Conservation (phyloP, 2,888 invertebrate species). For the Eugnorisma glareosa region DNA sequence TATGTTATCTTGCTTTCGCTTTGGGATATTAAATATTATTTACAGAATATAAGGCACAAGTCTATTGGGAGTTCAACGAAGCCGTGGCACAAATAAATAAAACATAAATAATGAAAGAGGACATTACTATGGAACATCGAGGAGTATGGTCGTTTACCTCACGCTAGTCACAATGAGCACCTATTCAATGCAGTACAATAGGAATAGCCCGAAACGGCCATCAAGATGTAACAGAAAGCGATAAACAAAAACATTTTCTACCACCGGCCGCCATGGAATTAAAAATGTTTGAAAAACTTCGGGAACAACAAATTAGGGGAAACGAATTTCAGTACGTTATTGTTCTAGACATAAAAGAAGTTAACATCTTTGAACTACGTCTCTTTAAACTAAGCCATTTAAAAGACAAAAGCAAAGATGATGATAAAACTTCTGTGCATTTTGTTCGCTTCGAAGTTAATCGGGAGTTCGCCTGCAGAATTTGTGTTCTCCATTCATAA, state of each 20-base stretch:
- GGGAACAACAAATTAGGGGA: conserved; percentile 56
- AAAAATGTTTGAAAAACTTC: conserved; percentile 45
- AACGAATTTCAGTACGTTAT: conserved; percentile 42
- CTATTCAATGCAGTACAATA: conserved; percentile 52
- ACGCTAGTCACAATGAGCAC: conserved; percentile 37
- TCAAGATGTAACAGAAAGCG: conserved; percentile 32
- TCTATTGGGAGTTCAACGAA: conserved; percentile 17
- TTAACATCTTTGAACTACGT: conserved; percentile 26
- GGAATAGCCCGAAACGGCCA: conserved; percentile 29
- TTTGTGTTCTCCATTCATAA: conserved; percentile 13
- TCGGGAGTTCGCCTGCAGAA: conserved; percentile 27
- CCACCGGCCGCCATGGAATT: conserved; percentile 37
- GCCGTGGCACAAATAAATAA: neutral
- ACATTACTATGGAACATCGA: conserved; percentile 19
- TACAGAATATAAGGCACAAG: conserved; percentile 7
- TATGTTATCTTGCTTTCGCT: conserved; percentile 9
- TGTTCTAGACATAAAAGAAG: conserved; percentile 50
- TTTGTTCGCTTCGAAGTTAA: conserved; percentile 38
- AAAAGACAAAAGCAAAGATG: conserved; percentile 48
- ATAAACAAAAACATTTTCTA: conserved; percentile 54
- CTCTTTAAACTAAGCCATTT: conserved; percentile 36
- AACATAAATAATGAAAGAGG: conserved; percentile 28
- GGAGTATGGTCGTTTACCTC: conserved; percentile 46
- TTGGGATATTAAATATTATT: conserved; percentile 26
- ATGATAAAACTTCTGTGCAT: conserved; percentile 43